These are phyloP conservation scores for Buphagus erythrorhynchus DNA, from an alignment of 2,797 vertebrate genomes.

Conservation along the genomic window DNA sequence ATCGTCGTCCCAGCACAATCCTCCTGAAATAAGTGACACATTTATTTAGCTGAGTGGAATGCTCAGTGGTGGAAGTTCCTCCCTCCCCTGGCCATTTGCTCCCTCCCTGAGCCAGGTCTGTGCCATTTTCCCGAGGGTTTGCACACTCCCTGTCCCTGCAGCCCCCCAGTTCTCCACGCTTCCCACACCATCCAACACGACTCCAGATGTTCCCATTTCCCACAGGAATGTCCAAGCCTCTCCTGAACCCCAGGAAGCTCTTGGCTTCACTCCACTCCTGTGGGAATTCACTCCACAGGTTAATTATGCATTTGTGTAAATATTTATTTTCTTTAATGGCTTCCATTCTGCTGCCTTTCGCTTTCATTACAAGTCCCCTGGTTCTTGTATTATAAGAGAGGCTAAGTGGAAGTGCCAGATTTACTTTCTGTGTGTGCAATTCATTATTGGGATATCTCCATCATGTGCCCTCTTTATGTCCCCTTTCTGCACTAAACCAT, in stretches of 20 bases:
- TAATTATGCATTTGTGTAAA: constrained; percentile 59
- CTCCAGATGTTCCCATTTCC: not conserved
- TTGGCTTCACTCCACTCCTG: not conserved
- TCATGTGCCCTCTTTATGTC: constrained; percentile 45
- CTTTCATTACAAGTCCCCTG: constrained; percentile 47
- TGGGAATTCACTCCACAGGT: constrained; percentile 38
- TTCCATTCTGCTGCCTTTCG: constrained; percentile 5
- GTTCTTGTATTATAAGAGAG: not conserved
- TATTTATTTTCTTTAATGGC: constrained; percentile 63
- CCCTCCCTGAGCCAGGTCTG: not conserved
- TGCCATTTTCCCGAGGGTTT: not conserved
- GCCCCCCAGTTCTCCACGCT: not conserved
- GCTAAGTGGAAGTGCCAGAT: constrained; percentile 41
- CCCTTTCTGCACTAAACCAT: not conserved
- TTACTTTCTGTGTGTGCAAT: constrained; percentile 36
- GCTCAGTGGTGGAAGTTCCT: not conserved
- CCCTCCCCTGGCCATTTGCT: not conserved
- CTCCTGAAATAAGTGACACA: not conserved
- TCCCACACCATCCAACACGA: not conserved
- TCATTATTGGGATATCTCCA: constrained; percentile 34
- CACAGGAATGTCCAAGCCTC: not conserved
- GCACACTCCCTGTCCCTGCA: rapidly evolving
- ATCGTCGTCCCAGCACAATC: not conserved
- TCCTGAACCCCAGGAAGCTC: constrained; percentile 9
- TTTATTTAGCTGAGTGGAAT: not conserved